Evolutionary conservation across 2,797 vertebrate species (phyloP), one percentile per base, ranked within the genome.

Genomic region (Gambusia yucatana): DNA sequence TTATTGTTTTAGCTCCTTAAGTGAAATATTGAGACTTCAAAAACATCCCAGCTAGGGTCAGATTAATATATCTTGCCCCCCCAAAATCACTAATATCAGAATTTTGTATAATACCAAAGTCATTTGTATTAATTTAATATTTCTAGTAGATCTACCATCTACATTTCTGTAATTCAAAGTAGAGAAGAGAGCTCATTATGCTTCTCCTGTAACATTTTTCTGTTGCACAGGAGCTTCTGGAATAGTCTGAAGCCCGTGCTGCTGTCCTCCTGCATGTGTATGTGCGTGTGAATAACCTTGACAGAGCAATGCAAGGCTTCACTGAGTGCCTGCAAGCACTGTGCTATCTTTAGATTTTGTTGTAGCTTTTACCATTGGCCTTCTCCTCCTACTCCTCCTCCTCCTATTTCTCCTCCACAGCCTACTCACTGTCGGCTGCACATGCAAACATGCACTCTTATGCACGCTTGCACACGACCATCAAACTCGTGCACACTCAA

Each of bases 271-370:
- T 78, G 77, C 81, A 78, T 73, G 77, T 80, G 78, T 80, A 73
- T 71, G 79, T 82, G 82, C 70, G 80, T 81, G 87, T 82, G 82
- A 79, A 78, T 92, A 95, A 94, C 94, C 93, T 95, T 95, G 94
- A 94, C 89, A 91, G 89, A 80, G 90, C 55, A 85, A 88, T 89
- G 91, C 87, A 82, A 87, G 87, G 94, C 91, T 88, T 89, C 89
- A 85, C 61, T 86, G 86, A 87, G 89, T 93, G 94, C 92, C 95
- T 93, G 85, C 79, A 7, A 96, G 95, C 92, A n/a, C 85, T 84
- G 87, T 75, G 87, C 95, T 96, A 96, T 96, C 94, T 96, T 96
- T 96, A 96, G 95, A 94, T 86, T 89, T 85, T 87, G 89, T 93
- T 91, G 91, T 93, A 90, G 93, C 94, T 93, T 92, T 93, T 92